Percentiles rank a stretch among this genome's conserved stretches.
Evolutionary conservation across 2,888 invertebrate genomes (phyloP).

Genomic region (Podabrus alpinus): DNA sequence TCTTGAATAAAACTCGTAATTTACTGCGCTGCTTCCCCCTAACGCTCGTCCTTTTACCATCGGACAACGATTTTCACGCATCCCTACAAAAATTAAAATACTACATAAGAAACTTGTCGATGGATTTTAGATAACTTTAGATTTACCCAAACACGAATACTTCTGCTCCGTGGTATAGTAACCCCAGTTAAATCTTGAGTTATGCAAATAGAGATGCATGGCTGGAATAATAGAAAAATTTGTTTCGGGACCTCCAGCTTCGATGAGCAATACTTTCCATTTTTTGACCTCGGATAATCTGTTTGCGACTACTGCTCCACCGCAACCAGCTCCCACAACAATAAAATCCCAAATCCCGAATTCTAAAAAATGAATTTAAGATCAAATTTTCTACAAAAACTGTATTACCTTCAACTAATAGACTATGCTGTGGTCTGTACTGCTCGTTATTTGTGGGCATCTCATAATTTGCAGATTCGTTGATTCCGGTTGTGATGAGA

Average conservation of each 20-base stretch:
- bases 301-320: conserved; percentile 68
- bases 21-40: conserved; percentile 35
- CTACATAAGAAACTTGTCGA: background rate
- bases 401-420: too few species aligned
- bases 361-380: conserved; percentile 11
- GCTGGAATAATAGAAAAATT: conserved; percentile 15
- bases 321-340: conserved; percentile 69
- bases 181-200: conserved; percentile 12
- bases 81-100: conserved; percentile 24
- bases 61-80: conserved; percentile 27
- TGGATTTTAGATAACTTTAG: background rate
- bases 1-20: conserved; percentile 33
- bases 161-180: conserved; percentile 11
- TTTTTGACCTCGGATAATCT: conserved; percentile 67
- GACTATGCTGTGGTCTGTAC: too few species aligned
- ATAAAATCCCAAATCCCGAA: conserved; percentile 64
- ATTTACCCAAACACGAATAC: conserved; percentile 11
- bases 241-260: conserved; percentile 59
- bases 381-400: too few species aligned
- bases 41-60: conserved; percentile 33
- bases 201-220: background rate
- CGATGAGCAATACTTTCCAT: conserved; percentile 67
- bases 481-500: too few species aligned
- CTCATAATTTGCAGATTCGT: too few species aligned
- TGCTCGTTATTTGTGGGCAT: too few species aligned